phyloP scores from a whole-genome alignment of 1,140 invertebrate species.

The Meloidogyne exigua region DNA sequence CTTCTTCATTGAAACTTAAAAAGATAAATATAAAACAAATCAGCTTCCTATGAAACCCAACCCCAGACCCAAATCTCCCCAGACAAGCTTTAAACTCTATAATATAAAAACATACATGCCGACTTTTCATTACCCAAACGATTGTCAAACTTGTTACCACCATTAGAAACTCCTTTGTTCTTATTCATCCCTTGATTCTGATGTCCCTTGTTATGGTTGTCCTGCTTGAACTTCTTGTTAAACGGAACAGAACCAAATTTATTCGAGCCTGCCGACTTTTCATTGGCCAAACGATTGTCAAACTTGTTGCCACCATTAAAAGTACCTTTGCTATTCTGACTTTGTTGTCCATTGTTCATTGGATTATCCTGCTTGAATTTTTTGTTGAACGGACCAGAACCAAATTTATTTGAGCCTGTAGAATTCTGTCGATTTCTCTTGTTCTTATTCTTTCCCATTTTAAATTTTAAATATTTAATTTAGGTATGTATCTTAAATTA shows the following conservation, averaged over 20 bases:
- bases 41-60: no score
- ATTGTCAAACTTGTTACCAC: background rate
- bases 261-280: background rate
- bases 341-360: background rate
- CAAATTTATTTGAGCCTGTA: background rate
- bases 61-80: no score
- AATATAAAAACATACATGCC: background rate
- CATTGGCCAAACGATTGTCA: background rate
- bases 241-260: no score
- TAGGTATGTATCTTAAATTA: no score
- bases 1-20: conserved; percentile 20
- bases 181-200: background rate
- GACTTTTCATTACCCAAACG: background rate
- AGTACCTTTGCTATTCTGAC: background rate
- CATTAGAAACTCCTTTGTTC: background rate
- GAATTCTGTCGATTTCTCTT: background rate
- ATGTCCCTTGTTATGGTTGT: no score
- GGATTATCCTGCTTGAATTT: background rate
- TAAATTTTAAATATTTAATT: background rate
- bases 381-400: background rate
- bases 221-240: no score
- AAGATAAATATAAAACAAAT: background rate
- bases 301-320: background rate
- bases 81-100: no score
- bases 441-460: background rate